These are phyloP conservation scores for Calliphora vomitoria DNA, from an alignment of 2,888 invertebrate species.

Conservation along the genomic window DNA sequence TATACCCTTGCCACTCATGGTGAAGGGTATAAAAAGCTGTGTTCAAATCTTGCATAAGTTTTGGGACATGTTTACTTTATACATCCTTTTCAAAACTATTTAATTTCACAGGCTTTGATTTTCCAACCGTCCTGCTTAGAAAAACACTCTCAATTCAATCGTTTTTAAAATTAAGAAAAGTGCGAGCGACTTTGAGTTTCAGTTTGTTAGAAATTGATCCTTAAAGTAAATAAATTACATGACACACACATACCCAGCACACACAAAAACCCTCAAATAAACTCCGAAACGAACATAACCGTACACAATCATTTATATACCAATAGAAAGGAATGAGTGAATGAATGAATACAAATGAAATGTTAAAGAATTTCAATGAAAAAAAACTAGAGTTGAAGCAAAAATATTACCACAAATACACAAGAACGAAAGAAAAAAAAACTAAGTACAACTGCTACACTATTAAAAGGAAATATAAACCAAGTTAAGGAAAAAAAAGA, in stretches of 20 bases:
- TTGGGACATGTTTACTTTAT: no score
- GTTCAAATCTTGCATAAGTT: no score
- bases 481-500: neutral
- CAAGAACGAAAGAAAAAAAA: neutral
- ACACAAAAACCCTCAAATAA: neutral
- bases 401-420: constrained; percentile 10
- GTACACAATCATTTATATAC: constrained; percentile 6
- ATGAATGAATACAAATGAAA: constrained; percentile 18
- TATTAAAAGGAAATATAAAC: constrained; percentile 1
- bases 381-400: neutral
- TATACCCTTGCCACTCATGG: no score
- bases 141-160: constrained; percentile 8
- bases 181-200: constrained; percentile 9
- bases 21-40: no score
- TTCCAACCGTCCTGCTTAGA: no score
- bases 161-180: constrained; percentile 1
- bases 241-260: constrained; percentile 14
- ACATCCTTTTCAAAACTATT: no score
- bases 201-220: constrained; percentile 64
- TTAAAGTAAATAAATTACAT: constrained; percentile 65
- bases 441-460: neutral
- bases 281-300: neutral
- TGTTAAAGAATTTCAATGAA: constrained; percentile 27
- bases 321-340: neutral
- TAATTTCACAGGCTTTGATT: no score